Evolutionary conservation across 2,888 invertebrate genomes (phyloP), one percentile per base, ranked within the genome.

Genomic region (Aromia moschata): DNA sequence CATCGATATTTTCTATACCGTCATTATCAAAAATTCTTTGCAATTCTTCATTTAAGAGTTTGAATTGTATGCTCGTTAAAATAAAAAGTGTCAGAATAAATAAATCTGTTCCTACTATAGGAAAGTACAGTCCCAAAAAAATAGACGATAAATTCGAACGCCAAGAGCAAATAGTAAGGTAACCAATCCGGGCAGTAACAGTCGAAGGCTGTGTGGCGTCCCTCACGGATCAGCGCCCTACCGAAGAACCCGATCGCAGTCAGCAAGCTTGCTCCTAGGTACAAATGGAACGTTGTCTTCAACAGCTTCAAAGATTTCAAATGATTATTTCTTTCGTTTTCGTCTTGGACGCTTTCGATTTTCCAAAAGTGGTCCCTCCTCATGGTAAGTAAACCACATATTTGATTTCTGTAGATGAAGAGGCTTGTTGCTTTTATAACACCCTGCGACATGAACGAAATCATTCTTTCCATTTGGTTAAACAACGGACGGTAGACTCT

Each of bases 341-440:
- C 54, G n/a, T 38, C 15, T 55, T 36, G 14, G 20, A 45, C n/a
- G 17, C 45, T 37, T 36, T 55, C 54, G 4, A 45, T 17, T 45
- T 15, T 55, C 54, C 54, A 55, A 45, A 55, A 55, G 3, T 37
- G 12, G 7, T 25, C 7, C n/a, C 10, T 9, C 9, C 20, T 45
- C 14, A 18, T 18, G 1, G 12, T 18, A 11, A 55, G 43, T n/a
- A 54, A 12, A 11, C 15, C 25, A 11, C 14, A 37, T 18, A 55
- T 11, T 37, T 38, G 20, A 2, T 16, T 17, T 16, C 16, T 33
- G 10, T 45, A 37, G 5, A 37, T 4, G 10, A n/a, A 20, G 3
- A 55, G 18, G 1, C 15, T 20, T 10, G 33, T 31, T 11, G 31
- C 15, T 20, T 55, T 55, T 30, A 38, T 9, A 2, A 20, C 10